Base-by-base conservation (phyloP, 1,140 invertebrate genomes). In the Parapsyche elsis region DNA sequence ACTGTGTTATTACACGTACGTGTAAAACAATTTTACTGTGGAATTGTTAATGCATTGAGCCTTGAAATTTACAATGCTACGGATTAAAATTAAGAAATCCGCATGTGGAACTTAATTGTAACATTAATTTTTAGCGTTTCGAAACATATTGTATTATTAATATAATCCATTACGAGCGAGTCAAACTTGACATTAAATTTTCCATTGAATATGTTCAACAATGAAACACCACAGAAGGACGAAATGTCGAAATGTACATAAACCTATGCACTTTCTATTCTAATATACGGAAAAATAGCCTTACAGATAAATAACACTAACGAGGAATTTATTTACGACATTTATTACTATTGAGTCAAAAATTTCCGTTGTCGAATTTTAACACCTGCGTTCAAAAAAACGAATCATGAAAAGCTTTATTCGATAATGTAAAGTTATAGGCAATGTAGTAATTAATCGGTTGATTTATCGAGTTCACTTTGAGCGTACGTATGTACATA, bases 381-480 rank as follows among this genome's bases (percentile, higher is more conserved):
- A 67, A 26, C 64, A 67, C 64, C 21, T 67, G 64, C 64, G 24
- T 14, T 67, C 2, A 12, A 26, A 10, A 26, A n/a, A 24, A 30
- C 24, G 9, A n/a, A 19, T 67, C 24, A 38, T 30, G 64, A 67
- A 67, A 67, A 67, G 24, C 24, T 23, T 10, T 26, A 67, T 26
- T 26, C 24, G 21, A 30, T 67, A 64, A 67, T 67, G 12, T 26
- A 4, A 23, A 67, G 21, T 53, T 16, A 67, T 23, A 10, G 21
- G 7, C 64, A 14, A 24, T 23, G 14, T 23, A 23, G 21, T 26
- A 67, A 67, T 67, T 67, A 67, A 67, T 67, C 64, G 24, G 14
- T 26, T 67, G 64, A 67, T 67, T 67, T 67, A 26, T 67, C 24
- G 24, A 53, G 16, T 53, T 53, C 64, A 61, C 57, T 19, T 21